A percentile compares a stretch with the other conserved stretches of the same genome.
Evolutionary conservation across 2,888 invertebrate genomes (phyloP).

Genomic region (Cryptus armator): DNA sequence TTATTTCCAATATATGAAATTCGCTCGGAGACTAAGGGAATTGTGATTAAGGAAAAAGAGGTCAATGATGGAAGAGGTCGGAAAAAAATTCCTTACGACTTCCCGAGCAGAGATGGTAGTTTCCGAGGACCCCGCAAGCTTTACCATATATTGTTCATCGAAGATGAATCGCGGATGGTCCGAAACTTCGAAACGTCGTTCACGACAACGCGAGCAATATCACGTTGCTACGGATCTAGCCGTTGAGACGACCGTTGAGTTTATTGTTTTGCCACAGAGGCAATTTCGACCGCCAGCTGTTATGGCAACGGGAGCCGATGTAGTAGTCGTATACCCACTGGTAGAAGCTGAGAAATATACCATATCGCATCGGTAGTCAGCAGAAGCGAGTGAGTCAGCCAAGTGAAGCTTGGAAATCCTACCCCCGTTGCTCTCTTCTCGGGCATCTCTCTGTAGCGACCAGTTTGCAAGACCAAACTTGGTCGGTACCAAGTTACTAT

Average conservation of each 20-base stretch:
- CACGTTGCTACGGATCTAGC: slow-evolving; percentile 28
- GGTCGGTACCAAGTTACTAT: slow-evolving; percentile 45
- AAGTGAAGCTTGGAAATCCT: slow-evolving; percentile 44
- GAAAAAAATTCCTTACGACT: background rate
- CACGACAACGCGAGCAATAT: slow-evolving; percentile 53
- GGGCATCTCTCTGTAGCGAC: slow-evolving; percentile 25
- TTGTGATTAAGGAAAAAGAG: no score
- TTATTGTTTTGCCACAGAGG: slow-evolving; percentile 72
- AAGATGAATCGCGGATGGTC: slow-evolving; percentile 23
- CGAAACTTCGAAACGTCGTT: slow-evolving; percentile 43
- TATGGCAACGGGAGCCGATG: slow-evolving; percentile 60
- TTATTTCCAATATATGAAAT: no score
- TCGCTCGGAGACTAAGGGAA: no score
- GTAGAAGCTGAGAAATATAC: slow-evolving; percentile 44
- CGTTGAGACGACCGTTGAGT: slow-evolving; percentile 55
- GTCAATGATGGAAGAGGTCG: no score
- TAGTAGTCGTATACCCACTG: background rate
- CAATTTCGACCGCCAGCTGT: slow-evolving; percentile 72
- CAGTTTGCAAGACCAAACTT: slow-evolving; percentile 62
- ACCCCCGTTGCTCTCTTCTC: slow-evolving; percentile 7
- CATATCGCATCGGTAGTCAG: slow-evolving; percentile 54
- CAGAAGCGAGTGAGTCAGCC: slow-evolving; percentile 46
- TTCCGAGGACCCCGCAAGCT: background rate
- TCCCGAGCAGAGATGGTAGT: background rate
- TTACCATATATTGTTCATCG: background rate